Base-by-base conservation (phyloP, 1,140 invertebrate species). In the Cotesia vestalis region DNA sequence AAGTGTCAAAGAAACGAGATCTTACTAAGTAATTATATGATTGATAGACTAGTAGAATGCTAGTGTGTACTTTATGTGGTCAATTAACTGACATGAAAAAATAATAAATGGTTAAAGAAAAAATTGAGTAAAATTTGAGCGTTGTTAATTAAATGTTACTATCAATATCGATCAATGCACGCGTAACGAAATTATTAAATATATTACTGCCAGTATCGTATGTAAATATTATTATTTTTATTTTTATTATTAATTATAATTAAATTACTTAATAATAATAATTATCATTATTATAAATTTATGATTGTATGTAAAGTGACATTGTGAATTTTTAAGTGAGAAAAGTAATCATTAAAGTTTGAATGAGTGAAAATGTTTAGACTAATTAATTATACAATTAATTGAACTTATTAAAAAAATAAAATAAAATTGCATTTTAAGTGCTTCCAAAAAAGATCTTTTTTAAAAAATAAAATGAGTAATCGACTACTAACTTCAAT, bases 151-250 rank as follows among this genome's bases (percentile, higher is more conserved):
- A 46, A 46, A 6, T 46, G 40, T 2, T 6, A 46, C 6, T 46
- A 46, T 46, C 40, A 46, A 46, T 46, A 46, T 46, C 11, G 40
- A 46, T 9, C 40, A 46, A 46, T 46, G 40, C 40, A 46, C 27
- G 27, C 27, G 27, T 27, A 69, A 61, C 17, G 36, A 73, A 60
- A 61, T 17, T 57, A 75, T 14, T 51, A 76, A 74, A 71, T 52
- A 67, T 80, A 76, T 75, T 80, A 84, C 81, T 83, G 82, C 81
- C 83, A 84, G 81, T 84, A 83, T 81, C 80, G 70, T 80, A 77
- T 83, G 83, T 84, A 83, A 78, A 83, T 83, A 82, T 78, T 77
- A 20, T 38, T 40, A 69, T 71, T 68, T 60, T 73, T 79, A 73
- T 79, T 38, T 60, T 73, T 79, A 73, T 79, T 38, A 36, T 8